phyloP scores from a whole-genome alignment of 2,888 invertebrate species.

The Morpho deidamia region DNA sequence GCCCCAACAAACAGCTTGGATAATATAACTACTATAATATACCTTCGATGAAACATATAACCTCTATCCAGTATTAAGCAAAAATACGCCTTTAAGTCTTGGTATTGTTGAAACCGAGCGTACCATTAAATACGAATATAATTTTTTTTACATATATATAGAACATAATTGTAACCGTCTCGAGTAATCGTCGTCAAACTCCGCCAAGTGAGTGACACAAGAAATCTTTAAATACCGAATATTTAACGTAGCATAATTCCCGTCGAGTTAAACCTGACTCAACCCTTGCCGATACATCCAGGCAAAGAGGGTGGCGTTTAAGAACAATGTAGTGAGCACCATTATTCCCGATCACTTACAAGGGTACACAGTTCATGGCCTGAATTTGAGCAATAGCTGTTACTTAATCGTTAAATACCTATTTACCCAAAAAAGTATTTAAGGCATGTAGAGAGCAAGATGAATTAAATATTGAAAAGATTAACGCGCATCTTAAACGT shows the following conservation, averaged over 20 bases:
- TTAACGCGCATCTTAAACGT: no score
- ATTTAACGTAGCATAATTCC: constrained; percentile 1
- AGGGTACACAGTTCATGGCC: constrained; percentile 8
- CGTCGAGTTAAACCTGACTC: constrained; percentile 13
- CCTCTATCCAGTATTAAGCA: no score
- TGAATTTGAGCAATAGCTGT: constrained; percentile 7
- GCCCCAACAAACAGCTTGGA: no score
- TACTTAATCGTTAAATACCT: background rate
- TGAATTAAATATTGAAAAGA: no score
- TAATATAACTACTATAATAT: no score
- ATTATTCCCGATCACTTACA: constrained; percentile 15
- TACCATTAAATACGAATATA: no score
- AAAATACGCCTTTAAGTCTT: no score
- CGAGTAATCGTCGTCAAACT: background rate
- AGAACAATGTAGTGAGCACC: constrained; percentile 15
- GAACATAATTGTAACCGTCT: background rate
- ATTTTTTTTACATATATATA: no score
- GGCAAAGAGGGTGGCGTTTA: constrained; percentile 14
- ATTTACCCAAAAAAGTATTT: background rate
- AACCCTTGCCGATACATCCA: constrained; percentile 11
- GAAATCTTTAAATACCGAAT: constrained; percentile 9
- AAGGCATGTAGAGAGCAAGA: no score
- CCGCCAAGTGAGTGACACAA: background rate
- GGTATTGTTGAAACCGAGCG: no score
- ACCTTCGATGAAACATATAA: no score